Conservation (phyloP, 1,140 invertebrate species). For the Anastatus disparis region DNA sequence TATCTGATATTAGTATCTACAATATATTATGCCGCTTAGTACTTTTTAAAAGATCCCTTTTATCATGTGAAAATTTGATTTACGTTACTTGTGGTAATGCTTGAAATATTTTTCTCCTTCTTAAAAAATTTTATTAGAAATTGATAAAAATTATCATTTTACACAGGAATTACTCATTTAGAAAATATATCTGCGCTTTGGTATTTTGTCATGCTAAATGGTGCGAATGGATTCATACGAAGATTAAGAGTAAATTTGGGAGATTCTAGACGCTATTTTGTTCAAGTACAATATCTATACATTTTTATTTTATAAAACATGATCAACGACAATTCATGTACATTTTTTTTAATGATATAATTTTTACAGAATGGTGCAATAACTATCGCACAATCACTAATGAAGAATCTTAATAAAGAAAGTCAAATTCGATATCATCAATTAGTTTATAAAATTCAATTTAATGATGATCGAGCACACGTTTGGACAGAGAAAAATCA, state of each 20-base stretch:
- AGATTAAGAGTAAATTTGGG: constrained; percentile 45
- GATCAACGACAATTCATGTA: too few relatives aligned
- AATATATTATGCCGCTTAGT: constrained; percentile 41
- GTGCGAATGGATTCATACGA: constrained; percentile 48
- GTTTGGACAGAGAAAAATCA: constrained; percentile 38
- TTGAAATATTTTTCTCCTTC: too few relatives aligned
- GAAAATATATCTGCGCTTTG: constrained; percentile 48
- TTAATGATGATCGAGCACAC: constrained; percentile 43
- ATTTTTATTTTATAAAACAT: too few relatives aligned
- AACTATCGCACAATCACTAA: constrained; percentile 39
- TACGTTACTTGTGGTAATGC: constrained; percentile 46
- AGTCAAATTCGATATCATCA: constrained; percentile 43
- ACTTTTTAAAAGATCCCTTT: constrained; percentile 35
- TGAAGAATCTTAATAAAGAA: constrained; percentile 29
- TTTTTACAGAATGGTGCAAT: constrained; percentile 43
- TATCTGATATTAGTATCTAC: constrained; percentile 46
- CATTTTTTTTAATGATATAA: background rate
- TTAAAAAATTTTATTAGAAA: too few relatives aligned
- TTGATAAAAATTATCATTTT: background rate
- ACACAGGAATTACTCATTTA: constrained; percentile 44
- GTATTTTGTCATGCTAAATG: constrained; percentile 47
- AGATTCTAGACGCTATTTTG: constrained; percentile 42
- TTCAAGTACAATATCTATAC: too few relatives aligned
- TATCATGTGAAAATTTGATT: constrained; percentile 46
- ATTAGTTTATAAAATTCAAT: constrained; percentile 43